A percentile compares a stretch with the other conserved stretches of the same genome.
These are phyloP conservation scores for Leptinotarsa peninsularis DNA, from an alignment of 2,888 invertebrate genomes.

Conservation along the genomic window DNA sequence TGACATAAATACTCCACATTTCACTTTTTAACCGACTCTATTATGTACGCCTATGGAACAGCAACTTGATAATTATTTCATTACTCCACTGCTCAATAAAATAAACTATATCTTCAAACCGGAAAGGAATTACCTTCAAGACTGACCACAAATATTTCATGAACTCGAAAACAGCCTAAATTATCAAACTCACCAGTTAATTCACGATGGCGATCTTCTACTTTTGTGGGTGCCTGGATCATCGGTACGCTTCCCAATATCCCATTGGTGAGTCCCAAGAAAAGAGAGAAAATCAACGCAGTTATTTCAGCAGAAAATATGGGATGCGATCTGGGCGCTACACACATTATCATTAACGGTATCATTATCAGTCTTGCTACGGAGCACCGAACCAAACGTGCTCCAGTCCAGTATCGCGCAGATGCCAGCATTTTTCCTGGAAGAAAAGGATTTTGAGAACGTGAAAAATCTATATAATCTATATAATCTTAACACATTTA, in stretches of 20 bases:
- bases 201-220: conserved; percentile 87
- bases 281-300: conserved; percentile 75
- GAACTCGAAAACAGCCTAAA: no score
- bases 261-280: conserved; percentile 87
- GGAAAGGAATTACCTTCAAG: no score
- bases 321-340: conserved; percentile 81
- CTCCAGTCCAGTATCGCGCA: conserved; percentile 86
- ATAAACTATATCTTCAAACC: no score
- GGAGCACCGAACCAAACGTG: conserved; percentile 81
- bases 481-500: no score
- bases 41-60: no score
- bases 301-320: conserved; percentile 77
- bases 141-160: no score
- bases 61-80: no score
- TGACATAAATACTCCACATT: no score
- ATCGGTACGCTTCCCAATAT: conserved; percentile 92
- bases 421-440: conserved; percentile 77
- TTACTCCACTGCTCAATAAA: no score
- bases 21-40: no score
- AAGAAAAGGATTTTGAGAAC: neutral
- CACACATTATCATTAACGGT: conserved; percentile 85
- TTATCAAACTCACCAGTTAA: conserved; percentile 75
- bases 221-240: conserved; percentile 90
- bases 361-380: conserved; percentile 80
- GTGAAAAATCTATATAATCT: no score